Evolutionary conservation across 37 sponge, comb jelly and placozoan genomes (phyloP), one percentile per base, ranked within the genome.

Genomic region (Eunapius fragilis): DNA sequence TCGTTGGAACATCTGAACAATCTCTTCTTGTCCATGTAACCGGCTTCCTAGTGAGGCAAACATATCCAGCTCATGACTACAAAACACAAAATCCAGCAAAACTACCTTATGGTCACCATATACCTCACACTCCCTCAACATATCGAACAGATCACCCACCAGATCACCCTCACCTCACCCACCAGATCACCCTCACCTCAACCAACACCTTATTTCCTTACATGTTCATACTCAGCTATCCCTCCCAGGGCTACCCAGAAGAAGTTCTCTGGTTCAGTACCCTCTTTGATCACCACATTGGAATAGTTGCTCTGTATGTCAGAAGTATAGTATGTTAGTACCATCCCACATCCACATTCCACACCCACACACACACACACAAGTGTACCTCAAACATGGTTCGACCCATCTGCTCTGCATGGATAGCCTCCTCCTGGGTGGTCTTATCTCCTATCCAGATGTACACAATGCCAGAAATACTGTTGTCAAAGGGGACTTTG

Each of bases 171-270:
- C 23, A 25, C 41, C 13, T 72, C 0, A 37, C 72, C 31, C 71
- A 47, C 49, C 69, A 25, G 26, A 71, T 26, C 38, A 82, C 25
- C 69, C 72, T 24, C 82, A 30, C 72, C n/a, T 72, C 69, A n/a
- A 9, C 82, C 33, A n/a, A 77, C 32, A 26, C 32, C 77, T 34
- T 25, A 25, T 24, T 23, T 24, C 37, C 69, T 85, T 50, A 85
- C 90, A 13, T 49, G 81, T 26, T 90, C 90, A 69, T 90, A 90
- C 2, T 50, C 49, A 30, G 70, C 69, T 47, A 75, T 85, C 37
- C 96, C 96, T 24, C 96, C 96, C 36, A 98, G 89, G 10, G 96
- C 99, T 13, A 93, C 95, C 98, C 99, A 98, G 90, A 98, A 98
- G 89, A 96, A 96, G 81, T 97, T 97, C 87, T 94, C 95, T 24